A percentile compares a stretch with the other conserved stretches of the same genome.
Evolutionary conservation across 2,113 vertebrate species (phyloP).

Genomic region (Actinemys pallida): DNA sequence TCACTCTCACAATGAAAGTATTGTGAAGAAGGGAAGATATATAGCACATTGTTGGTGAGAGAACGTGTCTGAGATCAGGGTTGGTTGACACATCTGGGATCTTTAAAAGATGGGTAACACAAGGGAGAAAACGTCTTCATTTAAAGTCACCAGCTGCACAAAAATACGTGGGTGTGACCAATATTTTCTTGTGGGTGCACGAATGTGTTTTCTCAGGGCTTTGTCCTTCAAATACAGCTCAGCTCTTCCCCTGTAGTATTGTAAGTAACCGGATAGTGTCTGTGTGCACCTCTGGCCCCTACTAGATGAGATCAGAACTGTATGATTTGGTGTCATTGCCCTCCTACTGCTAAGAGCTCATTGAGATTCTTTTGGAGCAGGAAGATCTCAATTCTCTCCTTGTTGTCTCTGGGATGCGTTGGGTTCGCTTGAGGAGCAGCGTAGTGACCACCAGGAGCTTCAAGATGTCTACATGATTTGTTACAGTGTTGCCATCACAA

Average conservation of each 20-base stretch:
- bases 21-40: background rate
- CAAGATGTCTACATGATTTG: too few relatives aligned
- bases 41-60: background rate
- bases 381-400: too few relatives aligned
- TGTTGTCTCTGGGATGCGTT: too few relatives aligned
- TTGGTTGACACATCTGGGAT: background rate
- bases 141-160: background rate
- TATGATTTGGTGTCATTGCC: too few relatives aligned
- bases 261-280: too few relatives aligned
- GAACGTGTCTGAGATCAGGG: background rate
- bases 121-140: background rate
- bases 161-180: accelerated
- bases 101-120: background rate
- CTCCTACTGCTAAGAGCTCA: too few relatives aligned
- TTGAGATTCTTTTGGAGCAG: too few relatives aligned
- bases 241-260: background rate
- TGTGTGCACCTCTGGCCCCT: too few relatives aligned
- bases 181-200: accelerated
- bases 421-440: too few relatives aligned
- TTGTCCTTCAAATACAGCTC: background rate
- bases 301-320: too few relatives aligned
- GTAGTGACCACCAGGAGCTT: too few relatives aligned
- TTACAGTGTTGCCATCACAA: too few relatives aligned
- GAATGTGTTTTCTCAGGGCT: background rate
- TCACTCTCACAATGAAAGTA: slow-evolving; percentile 33